These are phyloP conservation scores for Carapus acus DNA, from an alignment of 2,797 vertebrate species.

Conservation along the genomic window DNA sequence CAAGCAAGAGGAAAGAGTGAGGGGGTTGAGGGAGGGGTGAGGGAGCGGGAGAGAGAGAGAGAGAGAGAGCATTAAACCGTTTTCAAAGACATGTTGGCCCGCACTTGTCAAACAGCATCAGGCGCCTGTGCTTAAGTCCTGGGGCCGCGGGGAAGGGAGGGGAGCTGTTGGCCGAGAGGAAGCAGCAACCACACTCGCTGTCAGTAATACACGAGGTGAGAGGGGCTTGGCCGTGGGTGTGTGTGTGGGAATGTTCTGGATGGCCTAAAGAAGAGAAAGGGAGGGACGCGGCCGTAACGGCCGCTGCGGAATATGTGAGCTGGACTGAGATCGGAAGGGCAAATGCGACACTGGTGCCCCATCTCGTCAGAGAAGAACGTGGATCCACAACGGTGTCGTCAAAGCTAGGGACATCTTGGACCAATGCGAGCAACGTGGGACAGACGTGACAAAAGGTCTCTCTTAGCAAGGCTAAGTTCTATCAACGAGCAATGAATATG, in stretches of 20 bases:
- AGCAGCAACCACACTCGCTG: slow-evolving; percentile 32
- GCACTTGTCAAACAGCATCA: slow-evolving; percentile 56
- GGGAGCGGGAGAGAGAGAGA: too few species aligned
- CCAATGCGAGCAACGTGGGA: too few species aligned
- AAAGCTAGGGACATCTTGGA: too few species aligned
- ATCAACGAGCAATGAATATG: too few species aligned
- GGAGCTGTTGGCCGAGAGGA: slow-evolving; percentile 21
- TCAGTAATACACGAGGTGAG: slow-evolving; percentile 18
- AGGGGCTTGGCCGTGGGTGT: slow-evolving; percentile 21
- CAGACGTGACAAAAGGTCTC: too few species aligned
- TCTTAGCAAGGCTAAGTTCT: too few species aligned
- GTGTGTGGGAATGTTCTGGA: slow-evolving; percentile 24
- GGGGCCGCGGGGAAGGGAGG: too few species aligned
- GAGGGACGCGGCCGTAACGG: too few species aligned
- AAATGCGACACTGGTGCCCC: not conserved
- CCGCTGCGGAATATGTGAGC: slow-evolving; percentile 1
- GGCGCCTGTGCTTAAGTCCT: slow-evolving; percentile 26
- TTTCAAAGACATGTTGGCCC: slow-evolving; percentile 48
- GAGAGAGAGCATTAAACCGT: slow-evolving; percentile 27
- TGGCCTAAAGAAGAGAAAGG: not conserved
- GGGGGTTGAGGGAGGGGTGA: slow-evolving; percentile 16
- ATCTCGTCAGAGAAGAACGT: not conserved
- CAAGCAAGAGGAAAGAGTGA: too few species aligned
- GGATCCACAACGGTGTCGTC: not conserved
- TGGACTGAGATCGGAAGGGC: not conserved